Percentiles rank a stretch among this genome's conserved stretches.
phyloP scores from a whole-genome alignment of 1,140 invertebrate species.

The Drosophila malerkotliana region DNA sequence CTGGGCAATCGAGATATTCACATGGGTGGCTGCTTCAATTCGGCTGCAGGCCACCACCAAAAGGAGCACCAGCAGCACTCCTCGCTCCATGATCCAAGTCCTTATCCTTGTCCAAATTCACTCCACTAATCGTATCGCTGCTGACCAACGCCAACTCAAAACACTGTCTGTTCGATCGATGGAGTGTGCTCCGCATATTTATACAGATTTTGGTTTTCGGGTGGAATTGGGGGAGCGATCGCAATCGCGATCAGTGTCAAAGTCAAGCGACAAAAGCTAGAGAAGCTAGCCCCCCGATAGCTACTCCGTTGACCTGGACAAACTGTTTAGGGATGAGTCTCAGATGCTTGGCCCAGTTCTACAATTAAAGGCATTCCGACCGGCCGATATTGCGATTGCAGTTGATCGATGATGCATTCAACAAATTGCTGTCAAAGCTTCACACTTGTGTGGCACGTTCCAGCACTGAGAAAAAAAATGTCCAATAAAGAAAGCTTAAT shows the following conservation, averaged over 20 bases:
- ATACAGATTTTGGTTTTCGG: constrained; percentile 46
- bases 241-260: constrained; percentile 70
- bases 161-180: constrained; percentile 56
- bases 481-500: background rate
- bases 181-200: constrained; percentile 68
- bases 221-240: constrained; percentile 53
- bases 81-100: constrained; percentile 33
- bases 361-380: constrained; percentile 71
- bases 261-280: constrained; percentile 37
- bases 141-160: constrained; percentile 31
- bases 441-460: constrained; percentile 67
- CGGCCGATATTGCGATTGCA: constrained; percentile 18
- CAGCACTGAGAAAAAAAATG: constrained; percentile 16
- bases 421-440: constrained; percentile 61
- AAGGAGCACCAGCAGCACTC: constrained; percentile 53
- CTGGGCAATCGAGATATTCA: constrained; percentile 79
- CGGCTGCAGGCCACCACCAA: constrained; percentile 53
- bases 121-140: constrained; percentile 17
- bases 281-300: constrained; percentile 5
- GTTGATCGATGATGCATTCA: constrained; percentile 65
- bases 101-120: constrained; percentile 1
- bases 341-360: constrained; percentile 76
- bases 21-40: constrained; percentile 70
- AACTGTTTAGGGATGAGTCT: constrained; percentile 76
- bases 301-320: constrained; percentile 33